phyloP scores from a whole-genome alignment of 2,113 vertebrate genomes.

The Pholis gunnellus region DNA sequence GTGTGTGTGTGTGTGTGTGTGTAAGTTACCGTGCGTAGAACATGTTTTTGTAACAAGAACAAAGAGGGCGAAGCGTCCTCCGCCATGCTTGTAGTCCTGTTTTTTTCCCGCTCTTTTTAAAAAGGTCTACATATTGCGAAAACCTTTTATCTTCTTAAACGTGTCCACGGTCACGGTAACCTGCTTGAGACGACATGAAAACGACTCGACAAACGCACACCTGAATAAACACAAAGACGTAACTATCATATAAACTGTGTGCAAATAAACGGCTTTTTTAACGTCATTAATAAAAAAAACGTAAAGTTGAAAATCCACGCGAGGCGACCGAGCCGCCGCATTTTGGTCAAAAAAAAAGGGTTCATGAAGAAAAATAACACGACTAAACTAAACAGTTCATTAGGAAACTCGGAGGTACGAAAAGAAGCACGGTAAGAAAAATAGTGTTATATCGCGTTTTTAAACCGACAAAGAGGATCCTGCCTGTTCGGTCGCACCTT shows the following conservation, averaged over 20 bases:
- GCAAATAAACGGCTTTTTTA: slow-evolving; percentile 55
- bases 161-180: not conserved
- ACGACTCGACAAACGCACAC: slow-evolving; percentile 28
- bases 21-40: not conserved
- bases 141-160: slow-evolving; percentile 23
- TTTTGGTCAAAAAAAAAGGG: slow-evolving; percentile 60
- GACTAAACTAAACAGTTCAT: slow-evolving; percentile 89
- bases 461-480: slow-evolving; percentile 79
- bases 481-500: slow-evolving; percentile 63
- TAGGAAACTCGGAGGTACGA: slow-evolving; percentile 90
- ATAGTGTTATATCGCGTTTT: slow-evolving; percentile 60
- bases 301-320: not conserved
- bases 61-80: slow-evolving; percentile 1
- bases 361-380: slow-evolving; percentile 56
- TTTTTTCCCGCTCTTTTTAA: not conserved
- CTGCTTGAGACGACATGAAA: slow-evolving; percentile 16
- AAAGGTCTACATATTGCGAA: not conserved
- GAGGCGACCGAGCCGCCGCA: slow-evolving; percentile 2
- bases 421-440: slow-evolving; percentile 82
- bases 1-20: not conserved
- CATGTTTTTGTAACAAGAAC: not conserved
- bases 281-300: slow-evolving; percentile 44
- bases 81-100: slow-evolving; percentile 19
- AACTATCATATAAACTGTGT: slow-evolving; percentile 55
- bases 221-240: slow-evolving; percentile 20